Evolutionary conservation across 37 sponge, comb jelly and placozoan species (phyloP).

Genomic region (Cladorhizidae sp.): DNA sequence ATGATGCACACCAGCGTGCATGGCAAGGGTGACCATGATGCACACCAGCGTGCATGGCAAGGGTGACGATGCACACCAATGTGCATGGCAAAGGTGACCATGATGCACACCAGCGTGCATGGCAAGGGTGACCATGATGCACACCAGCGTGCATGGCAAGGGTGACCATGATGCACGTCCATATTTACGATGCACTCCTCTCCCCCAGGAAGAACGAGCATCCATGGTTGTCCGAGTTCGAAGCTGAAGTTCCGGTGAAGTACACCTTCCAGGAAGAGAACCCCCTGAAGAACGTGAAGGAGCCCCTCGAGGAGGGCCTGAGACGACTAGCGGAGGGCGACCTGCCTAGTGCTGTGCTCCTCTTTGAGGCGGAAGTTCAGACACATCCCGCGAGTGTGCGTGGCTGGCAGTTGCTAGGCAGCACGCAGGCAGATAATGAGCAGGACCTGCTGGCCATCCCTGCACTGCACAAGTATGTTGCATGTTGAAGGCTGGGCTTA

Average conservation of each 20-base stretch:
- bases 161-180: no score
- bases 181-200: no score
- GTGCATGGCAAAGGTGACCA: no score
- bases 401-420: conserved; percentile 87
- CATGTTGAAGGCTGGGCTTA: no score
- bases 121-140: no score
- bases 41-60: no score
- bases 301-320: conserved; percentile 80
- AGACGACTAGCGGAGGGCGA: conserved; percentile 73
- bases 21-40: no score
- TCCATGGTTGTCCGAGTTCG: conserved; percentile 61
- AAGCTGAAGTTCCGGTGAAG: conserved; percentile 6
- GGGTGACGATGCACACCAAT: no score
- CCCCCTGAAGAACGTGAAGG: conserved; percentile 22
- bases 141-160: no score
- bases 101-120: no score
- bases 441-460: conserved; percentile 85
- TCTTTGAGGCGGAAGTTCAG: conserved; percentile 82
- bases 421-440: conserved; percentile 92
- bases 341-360: conserved; percentile 76
- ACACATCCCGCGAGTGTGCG: conserved; percentile 30
- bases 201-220: conserved; percentile 19
- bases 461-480: conserved; percentile 85
- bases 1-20: no score
- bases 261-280: conserved; percentile 65